A percentile compares a stretch with the other conserved stretches of the same genome.
phyloP scores from a whole-genome alignment of 2,113 vertebrate species.

The Rhinichthys klamathensis region DNA sequence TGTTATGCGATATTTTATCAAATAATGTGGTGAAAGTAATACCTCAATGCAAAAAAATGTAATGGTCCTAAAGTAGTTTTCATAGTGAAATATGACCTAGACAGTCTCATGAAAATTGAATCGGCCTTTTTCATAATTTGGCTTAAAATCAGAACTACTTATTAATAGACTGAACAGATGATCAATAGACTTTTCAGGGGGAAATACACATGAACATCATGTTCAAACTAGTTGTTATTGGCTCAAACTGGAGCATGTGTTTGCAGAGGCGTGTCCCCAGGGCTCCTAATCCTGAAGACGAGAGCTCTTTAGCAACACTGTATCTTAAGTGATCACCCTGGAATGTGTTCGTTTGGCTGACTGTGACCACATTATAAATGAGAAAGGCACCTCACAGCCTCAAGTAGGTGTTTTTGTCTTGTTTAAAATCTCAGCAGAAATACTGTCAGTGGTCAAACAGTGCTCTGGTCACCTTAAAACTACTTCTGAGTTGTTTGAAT shows the following conservation, averaged over 20 bases:
- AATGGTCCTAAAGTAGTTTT: background rate
- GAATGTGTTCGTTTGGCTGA: conserved; percentile 69
- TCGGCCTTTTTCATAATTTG: background rate
- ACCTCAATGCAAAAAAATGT: background rate
- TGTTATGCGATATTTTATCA: no score
- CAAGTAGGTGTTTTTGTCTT: background rate
- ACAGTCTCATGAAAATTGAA: background rate
- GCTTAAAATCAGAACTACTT: no score
- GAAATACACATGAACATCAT: background rate
- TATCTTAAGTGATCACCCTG: conserved; percentile 66
- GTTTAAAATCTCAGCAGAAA: background rate
- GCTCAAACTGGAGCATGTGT: background rate
- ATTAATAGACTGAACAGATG: background rate
- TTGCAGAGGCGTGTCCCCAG: conserved; percentile 15
- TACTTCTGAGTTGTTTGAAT: conserved; percentile 60
- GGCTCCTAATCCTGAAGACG: conserved; percentile 62
- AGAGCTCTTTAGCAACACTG: conserved; percentile 62
- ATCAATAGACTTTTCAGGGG: background rate
- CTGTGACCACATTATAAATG: conserved; percentile 47
- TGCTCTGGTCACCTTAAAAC: conserved; percentile 28
- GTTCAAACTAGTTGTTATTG: conserved; percentile 10
- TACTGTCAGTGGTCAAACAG: conserved; percentile 10
- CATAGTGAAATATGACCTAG: background rate
- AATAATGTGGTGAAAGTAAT: background rate
- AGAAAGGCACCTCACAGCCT: conserved; percentile 17